Evolutionary conservation across 2,888 invertebrate genomes (phyloP), one percentile per base, ranked within the genome.

Genomic region (Xestobium rufovillosum): DNA sequence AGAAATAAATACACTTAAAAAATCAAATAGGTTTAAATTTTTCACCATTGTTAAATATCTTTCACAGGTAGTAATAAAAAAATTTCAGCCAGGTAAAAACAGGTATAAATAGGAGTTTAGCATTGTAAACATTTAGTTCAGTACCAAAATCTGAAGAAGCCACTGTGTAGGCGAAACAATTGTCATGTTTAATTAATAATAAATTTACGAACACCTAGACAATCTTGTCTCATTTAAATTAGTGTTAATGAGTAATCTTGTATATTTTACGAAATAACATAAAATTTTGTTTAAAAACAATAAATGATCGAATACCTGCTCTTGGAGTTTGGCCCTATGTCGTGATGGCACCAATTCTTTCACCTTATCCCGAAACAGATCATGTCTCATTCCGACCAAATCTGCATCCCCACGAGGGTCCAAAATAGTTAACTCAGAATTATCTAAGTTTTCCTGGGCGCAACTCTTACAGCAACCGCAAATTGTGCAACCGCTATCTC

Each of bases 381-480:
- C 71, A 39, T 72, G 61, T 48, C 70, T 60, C 69, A 71, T 71
- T 45, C 72, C 72, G 6, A 68, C 69, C 43, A 72, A 55, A 61
- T 72, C 72, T 14, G 68, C 68, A 3, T 62, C 61, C 26, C 63
- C 66, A 41, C 59, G 57, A 15, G 71, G 66, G 38, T 68, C 69
- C 26, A 69, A 56, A 26, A 67, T 61, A 2, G 65, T 62, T 32
- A 71, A 49, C 44, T 72, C 71, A 4, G 69, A 67, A 51, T 73
- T 75, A 51, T 74, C 75, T 26, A 73, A 72, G 42, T 70, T 71
- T 64, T 76, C 78, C 49, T 78, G 71, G 2, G 88, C 92, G 61
- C 97, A 97, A 2, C 82, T 75, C 26, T 89, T 75, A 60, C 97
- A 97, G 19, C 88, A 80, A 2, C 96, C 95, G 64, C 97, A 97